Evolutionary conservation across 2,888 invertebrate species (phyloP), one percentile per base, ranked within the genome.

Genomic region (Lottia gigantea): DNA sequence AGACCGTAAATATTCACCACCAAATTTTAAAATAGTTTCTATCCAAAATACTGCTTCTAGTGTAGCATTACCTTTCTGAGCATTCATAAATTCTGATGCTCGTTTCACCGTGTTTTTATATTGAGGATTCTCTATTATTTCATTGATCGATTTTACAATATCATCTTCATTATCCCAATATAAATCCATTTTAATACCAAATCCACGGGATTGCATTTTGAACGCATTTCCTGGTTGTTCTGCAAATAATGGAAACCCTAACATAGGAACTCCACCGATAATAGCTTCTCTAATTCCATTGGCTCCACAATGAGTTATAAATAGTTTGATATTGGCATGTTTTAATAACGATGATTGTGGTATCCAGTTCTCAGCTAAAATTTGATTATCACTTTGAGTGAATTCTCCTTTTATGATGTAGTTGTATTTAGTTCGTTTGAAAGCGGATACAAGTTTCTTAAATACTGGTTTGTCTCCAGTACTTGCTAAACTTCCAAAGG

Each of bases 21-120:
- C 83, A 76, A 77, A 78, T 71, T 77, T 73, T 16, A 83, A 72
- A 55, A 83, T 76, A 66, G 82, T 80, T 67, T 83, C 82, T n/a
- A 83, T 71, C 81, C 82, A 82, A 62, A 71, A 80, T 7, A 77
- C 79, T 8, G 80, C 81, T 62, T 78, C 74, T 49, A 79, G 72
- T 16, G 64, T 55, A 6, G 83, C 78, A 40, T 70, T 72, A 46
- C 71, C 55, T 55, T 14, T 19, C 23, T 55, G 12, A 19, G 72
- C 67, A 26, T 65, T 65, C 6, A 67, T 66, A 47, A 76, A 78
- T 26, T 47, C 16, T 1, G 81, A 77, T n/a, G 74, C 78, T 23
- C 63, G 66, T 25, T 66, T 62, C 12, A 81, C 76, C 0, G 70
- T 75, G 6, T 71, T 46, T 46, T 46, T 66, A 55, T 76, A 81